Evolutionary conservation across 2,797 vertebrate genomes (phyloP), one percentile per base, ranked within the genome.

Genomic region (Bucorvus abyssinicus): DNA sequence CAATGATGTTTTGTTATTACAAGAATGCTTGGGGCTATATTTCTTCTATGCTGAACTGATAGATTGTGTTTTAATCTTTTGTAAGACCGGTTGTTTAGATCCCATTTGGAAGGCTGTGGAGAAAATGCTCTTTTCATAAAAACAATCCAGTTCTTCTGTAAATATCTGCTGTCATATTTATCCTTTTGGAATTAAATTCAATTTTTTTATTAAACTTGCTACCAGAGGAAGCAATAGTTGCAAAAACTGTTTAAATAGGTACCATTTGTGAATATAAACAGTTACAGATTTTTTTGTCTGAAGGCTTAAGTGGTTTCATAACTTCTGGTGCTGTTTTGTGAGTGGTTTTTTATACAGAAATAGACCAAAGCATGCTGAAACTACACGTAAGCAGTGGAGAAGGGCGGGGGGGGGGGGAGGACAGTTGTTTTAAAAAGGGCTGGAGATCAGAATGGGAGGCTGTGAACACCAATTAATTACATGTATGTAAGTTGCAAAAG

Each of bases 131-230:
- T 87, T 94, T 94, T 94, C 91, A 59, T 92, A 94, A 93, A 89
- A 92, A 87, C 84, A 91, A 69, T 89, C 70, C 42, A 36, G 38
- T 87, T 82, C 81, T 96, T 96, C 92, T 96, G 84, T 96, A 98
- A 97, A 96, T 97, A 97, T 92, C 79, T 94, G 49, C 86, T 96
- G 80, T 92, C 84, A 24, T 94, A 95, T 96, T 97, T 97, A 95
- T 91, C 89, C 78, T 83, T 91, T 90, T 90, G 90, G 93, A 95
- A 94, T 95, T 93, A 92, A 89, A 89, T 91, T 96, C 44, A 8
- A 5, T 13, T 65, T 93, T 64, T 65, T 79, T n/a, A 50, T 96
- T 87, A 73, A 91, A 87, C 71, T 97, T 92, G 87, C 75, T 96
- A 95, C 84, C 34, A 90, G 44, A 96, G 89, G 88, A 97, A 96